phyloP scores from a whole-genome alignment of 2,797 vertebrate genomes.

The Poeciliopsis gracilis region DNA sequence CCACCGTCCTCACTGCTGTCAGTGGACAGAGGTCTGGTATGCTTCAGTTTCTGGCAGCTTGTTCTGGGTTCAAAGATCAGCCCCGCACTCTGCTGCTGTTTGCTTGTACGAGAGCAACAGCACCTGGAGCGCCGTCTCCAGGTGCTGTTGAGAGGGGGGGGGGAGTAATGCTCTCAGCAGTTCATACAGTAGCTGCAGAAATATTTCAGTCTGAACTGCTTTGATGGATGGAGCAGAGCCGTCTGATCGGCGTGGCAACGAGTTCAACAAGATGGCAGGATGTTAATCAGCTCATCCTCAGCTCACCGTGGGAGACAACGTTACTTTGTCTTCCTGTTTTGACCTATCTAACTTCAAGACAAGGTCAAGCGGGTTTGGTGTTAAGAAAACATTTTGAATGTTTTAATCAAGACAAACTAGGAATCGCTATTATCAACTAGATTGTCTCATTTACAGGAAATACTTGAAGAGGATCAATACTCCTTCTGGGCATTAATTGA shows the following conservation, averaged over 20 bases:
- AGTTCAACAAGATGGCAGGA: not conserved
- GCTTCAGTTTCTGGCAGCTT: slow-evolving; percentile 50
- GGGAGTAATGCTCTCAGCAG: not conserved
- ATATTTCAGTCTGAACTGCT: slow-evolving; percentile 13
- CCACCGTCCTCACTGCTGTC: slow-evolving; percentile 4
- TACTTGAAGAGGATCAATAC: not conserved
- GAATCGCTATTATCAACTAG: not conserved
- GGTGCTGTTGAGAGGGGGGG: no score
- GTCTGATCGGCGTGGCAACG: not conserved
- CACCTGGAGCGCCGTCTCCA: slow-evolving; percentile 32
- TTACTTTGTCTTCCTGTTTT: not conserved
- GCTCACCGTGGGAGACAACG: not conserved
- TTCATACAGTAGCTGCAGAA: not conserved
- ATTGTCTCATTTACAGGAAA: not conserved
- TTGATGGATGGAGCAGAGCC: not conserved
- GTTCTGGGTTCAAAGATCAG: slow-evolving; percentile 72
- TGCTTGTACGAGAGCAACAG: slow-evolving; percentile 33
- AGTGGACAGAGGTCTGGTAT: slow-evolving; percentile 17
- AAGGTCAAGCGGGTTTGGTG: slow-evolving; percentile 25
- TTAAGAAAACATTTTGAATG: not conserved
- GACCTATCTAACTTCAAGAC: not conserved
- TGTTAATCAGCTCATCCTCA: not conserved
- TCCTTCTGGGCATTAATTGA: not conserved
- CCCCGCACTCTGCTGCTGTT: slow-evolving; percentile 42
- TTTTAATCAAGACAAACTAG: not conserved